These are phyloP conservation scores for Arctia plantaginis DNA, from an alignment of 2,888 invertebrate species.

Conservation along the genomic window DNA sequence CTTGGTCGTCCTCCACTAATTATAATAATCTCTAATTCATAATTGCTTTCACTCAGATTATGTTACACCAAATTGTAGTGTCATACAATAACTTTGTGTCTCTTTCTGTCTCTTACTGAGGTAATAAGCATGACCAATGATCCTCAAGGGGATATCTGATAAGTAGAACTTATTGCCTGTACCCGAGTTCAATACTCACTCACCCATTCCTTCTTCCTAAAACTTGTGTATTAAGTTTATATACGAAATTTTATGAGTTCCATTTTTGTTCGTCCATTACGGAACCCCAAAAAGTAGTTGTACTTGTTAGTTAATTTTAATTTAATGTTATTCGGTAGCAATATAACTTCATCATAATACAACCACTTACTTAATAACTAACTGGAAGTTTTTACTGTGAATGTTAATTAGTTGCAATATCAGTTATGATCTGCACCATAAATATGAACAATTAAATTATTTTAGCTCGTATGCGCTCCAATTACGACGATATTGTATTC, in stretches of 20 bases:
- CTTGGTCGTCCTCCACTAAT: background rate
- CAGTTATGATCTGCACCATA: conserved; percentile 12
- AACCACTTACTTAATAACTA: background rate
- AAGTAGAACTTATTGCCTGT: too few species aligned
- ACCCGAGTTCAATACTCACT: background rate
- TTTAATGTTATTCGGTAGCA: background rate
- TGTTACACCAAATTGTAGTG: too few species aligned
- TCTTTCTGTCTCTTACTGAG: background rate
- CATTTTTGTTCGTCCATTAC: background rate
- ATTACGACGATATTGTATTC: conserved; percentile 3
- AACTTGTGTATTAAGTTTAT: background rate
- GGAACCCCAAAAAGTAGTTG: background rate
- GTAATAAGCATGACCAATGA: background rate
- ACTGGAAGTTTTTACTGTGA: background rate
- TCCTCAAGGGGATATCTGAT: background rate
- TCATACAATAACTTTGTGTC: background rate
- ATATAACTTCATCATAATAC: background rate
- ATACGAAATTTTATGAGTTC: background rate
- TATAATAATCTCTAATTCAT: background rate
- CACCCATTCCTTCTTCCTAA: background rate
- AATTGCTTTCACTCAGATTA: too few species aligned
- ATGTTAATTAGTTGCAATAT: conserved; percentile 12
- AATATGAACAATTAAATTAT: conserved; percentile 10
- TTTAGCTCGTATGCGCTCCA: conserved; percentile 11
- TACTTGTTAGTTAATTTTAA: background rate